Base-by-base conservation (phyloP, 2,113 vertebrate species). In the Etheostoma spectabile region DNA sequence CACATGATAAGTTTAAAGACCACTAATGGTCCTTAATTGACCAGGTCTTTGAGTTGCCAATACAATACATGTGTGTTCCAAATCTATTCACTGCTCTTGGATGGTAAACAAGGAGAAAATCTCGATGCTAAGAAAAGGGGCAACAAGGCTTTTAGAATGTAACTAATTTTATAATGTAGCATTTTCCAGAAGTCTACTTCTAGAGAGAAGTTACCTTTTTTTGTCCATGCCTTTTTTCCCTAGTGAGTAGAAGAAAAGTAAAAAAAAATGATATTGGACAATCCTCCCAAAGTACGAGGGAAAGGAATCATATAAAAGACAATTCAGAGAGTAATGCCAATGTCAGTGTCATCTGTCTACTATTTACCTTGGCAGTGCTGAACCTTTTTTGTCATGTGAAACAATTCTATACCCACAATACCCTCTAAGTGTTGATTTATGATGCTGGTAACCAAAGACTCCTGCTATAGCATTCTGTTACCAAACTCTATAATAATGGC, bases 401-500 rank as follows among this genome's bases (percentile, higher is more conserved):
- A 59, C 51, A 61, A 45, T 68, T 46, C n/a, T 65, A 22, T 10
- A 57, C 27, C 70, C 67, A 78, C 76, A 87, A 18, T 22, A 52
- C 35, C 63, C n/a, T 70, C 27, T 79, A 49, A 73, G 27, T 64
- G 64, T 69, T 66, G 63, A 83, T 35, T 77, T 65, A 77, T 70
- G 65, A 67, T 62, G 52, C 14, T 35, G 73, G 61, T 56, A 69
- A 81, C 73, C 51, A 62, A 87, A 77, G 73, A 70, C 21, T 51
- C 77, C 45, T 48, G 22, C 70, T 45, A 51, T 14, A 8, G 61
- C 75, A 42, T 45, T 85, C 51, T 56, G 35, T 71, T 80, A 86
- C 24, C 57, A 71, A 80, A 76, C 79, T 76, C 78, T 85, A 30
- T 92, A 88, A 91, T 87, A 76, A 85, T 49, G 65, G 46, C 52